Percentiles rank a stretch among this genome's conserved stretches.
phyloP scores from a whole-genome alignment of 35 echinoderm and acorn worm genomes.

The Apostichopus californicus region DNA sequence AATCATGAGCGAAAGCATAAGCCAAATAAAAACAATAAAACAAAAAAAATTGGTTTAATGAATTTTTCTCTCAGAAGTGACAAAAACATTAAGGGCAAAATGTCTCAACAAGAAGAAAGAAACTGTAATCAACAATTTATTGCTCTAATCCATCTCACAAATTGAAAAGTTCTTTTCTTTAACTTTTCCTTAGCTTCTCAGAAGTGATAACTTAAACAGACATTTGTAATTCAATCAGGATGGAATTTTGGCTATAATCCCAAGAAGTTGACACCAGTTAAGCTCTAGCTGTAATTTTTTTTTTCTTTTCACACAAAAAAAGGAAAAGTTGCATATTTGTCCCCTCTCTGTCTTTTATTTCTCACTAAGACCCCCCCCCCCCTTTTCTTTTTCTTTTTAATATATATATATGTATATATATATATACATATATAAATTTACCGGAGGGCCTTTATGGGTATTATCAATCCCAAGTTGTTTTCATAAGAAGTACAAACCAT shows the following conservation, averaged over 20 bases:
- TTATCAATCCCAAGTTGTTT: constrained; percentile 51
- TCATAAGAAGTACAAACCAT: constrained; percentile 39
- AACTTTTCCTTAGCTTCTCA: neutral
- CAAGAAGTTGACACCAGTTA: constrained; percentile 36
- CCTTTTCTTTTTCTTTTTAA: neutral
- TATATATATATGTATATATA: too few relatives aligned
- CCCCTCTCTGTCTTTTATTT: neutral
- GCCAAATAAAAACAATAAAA: neutral
- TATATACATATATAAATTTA: too few relatives aligned
- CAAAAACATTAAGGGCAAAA: constrained; percentile 3
- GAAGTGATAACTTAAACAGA: constrained; percentile 35
- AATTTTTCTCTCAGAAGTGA: constrained; percentile 15
- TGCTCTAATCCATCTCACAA: constrained; percentile 47
- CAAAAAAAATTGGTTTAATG: neutral
- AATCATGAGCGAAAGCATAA: neutral
- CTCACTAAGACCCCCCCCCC: neutral
- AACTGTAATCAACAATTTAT: constrained; percentile 35
- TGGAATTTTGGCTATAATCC: constrained; percentile 20
- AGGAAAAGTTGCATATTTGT: constrained; percentile 17
- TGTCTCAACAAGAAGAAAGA: neutral
- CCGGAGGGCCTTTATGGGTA: constrained; percentile 44
- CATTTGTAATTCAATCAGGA: constrained; percentile 52
- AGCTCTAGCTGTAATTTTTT: neutral
- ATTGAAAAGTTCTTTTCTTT: constrained; percentile 25
- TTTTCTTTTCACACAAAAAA: constrained; percentile 5